These are phyloP conservation scores for Trematocara caparti DNA, from an alignment of 2,797 vertebrate genomes.

Conservation along the genomic window DNA sequence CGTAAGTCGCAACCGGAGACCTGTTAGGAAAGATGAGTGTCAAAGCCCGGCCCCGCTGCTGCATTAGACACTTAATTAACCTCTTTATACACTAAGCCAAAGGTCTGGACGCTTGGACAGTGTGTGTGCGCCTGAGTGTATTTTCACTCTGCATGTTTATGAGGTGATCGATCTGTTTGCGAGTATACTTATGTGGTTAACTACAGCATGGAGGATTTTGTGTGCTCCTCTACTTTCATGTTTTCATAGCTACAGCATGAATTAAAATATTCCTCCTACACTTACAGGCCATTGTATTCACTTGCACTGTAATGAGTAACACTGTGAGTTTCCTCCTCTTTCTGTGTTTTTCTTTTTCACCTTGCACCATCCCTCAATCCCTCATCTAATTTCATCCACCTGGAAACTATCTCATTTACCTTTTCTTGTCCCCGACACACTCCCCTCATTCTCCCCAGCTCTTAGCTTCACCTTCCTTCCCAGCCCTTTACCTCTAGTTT, in stretches of 20 bases:
- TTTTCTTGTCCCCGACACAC: not conserved
- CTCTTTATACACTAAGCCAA: conserved; percentile 56
- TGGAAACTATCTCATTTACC: conserved; percentile 44
- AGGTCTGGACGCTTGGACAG: conserved; percentile 12
- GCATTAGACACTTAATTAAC: conserved; percentile 77
- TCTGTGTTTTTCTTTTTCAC: conserved; percentile 7
- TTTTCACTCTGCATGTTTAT: conserved; percentile 12
- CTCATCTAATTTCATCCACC: conserved; percentile 55
- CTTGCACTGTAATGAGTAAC: not conserved
- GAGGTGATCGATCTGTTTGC: conserved; percentile 1
- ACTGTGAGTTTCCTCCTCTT: not conserved
- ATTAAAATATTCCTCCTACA: conserved; percentile 6
- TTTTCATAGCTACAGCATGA: not conserved
- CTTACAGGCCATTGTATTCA: not conserved
- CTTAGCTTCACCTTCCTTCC: conserved; percentile 23
- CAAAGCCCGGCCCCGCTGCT: conserved; percentile 48
- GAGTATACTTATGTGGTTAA: not conserved
- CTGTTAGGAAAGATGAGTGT: conserved; percentile 67
- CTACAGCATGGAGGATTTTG: not conserved
- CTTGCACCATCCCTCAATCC: conserved; percentile 47
- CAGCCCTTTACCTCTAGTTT: conserved; percentile 22
- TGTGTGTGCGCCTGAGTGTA: conserved; percentile 8
- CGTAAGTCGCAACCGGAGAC: conserved; percentile 57
- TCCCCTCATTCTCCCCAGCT: conserved; percentile 5
- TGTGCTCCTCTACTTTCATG: not conserved